Percentiles rank a stretch among this genome's conserved stretches.
phyloP scores from a whole-genome alignment of 2,113 vertebrate genomes.

The Phasianus colchicus region DNA sequence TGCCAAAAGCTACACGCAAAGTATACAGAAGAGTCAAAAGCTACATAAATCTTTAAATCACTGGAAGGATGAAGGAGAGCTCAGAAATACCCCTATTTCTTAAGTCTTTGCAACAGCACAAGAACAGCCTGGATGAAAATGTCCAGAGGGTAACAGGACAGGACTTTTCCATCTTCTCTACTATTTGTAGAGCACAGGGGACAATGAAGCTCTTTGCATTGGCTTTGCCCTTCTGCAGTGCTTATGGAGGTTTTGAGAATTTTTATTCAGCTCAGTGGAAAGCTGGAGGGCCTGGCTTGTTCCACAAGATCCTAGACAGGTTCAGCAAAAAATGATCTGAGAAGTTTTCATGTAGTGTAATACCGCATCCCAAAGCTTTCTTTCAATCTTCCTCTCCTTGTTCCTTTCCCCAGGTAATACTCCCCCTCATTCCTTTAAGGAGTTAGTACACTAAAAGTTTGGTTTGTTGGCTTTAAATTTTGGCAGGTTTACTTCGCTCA shows the following conservation, averaged over 20 bases:
- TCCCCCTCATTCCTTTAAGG: neutral
- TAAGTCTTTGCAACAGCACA: neutral
- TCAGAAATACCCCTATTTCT: neutral
- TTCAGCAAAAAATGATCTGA: neutral
- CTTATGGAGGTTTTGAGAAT: neutral
- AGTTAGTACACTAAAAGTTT: neutral
- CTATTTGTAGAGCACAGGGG: rapidly evolving
- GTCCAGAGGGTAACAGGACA: neutral
- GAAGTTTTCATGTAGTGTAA: rapidly evolving
- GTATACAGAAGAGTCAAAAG: neutral
- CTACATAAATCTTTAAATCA: neutral
- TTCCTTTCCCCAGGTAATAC: neutral
- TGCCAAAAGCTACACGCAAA: neutral
- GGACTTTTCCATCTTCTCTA: neutral
- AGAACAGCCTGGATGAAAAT: neutral
- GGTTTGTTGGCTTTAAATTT: neutral
- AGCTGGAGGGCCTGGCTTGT: rapidly evolving
- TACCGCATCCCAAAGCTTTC: neutral
- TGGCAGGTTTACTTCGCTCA: neutral
- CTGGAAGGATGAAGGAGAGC: neutral
- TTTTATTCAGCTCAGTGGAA: neutral
- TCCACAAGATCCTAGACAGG: neutral
- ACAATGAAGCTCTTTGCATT: neutral
- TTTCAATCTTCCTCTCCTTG: neutral
- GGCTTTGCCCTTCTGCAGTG: neutral